Evolutionary conservation across 2,797 vertebrate genomes (phyloP).

Genomic region (Mormyrops attenuatus): DNA sequence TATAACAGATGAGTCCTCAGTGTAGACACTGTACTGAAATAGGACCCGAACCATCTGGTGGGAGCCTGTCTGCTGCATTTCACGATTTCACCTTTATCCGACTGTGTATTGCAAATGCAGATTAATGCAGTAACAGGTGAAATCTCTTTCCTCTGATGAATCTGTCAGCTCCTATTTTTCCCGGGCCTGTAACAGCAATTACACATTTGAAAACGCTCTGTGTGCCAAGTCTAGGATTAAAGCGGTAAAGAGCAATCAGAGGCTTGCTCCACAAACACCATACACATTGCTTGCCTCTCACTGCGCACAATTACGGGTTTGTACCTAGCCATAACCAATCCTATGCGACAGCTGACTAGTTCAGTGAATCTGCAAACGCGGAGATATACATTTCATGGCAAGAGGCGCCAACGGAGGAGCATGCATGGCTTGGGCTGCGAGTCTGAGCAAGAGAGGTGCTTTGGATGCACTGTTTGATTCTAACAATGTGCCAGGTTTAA

Average conservation of each 20-base stretch:
- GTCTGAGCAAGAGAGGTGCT: background rate
- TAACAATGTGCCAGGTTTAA: background rate
- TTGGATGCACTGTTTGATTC: background rate
- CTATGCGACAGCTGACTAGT: background rate
- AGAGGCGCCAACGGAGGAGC: background rate
- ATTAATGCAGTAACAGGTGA: background rate
- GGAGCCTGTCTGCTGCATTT: constrained; percentile 7
- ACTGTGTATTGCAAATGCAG: background rate
- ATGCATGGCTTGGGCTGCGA: background rate
- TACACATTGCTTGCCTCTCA: background rate
- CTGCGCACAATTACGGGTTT: background rate
- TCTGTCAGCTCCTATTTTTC: constrained; percentile 11
- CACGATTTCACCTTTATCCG: background rate
- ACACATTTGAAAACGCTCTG: background rate
- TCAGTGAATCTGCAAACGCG: background rate
- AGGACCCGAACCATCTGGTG: background rate
- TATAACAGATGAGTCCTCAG: background rate
- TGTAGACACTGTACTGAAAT: background rate
- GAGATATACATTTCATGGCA: background rate
- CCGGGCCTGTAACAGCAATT: background rate
- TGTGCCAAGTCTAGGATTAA: background rate
- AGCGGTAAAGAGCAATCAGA: background rate
- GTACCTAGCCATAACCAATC: background rate
- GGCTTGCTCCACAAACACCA: background rate
- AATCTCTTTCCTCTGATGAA: constrained; percentile 3